Evolutionary conservation across 2,113 vertebrate species (phyloP).

Genomic region (Oreotrochilus melanogaster): DNA sequence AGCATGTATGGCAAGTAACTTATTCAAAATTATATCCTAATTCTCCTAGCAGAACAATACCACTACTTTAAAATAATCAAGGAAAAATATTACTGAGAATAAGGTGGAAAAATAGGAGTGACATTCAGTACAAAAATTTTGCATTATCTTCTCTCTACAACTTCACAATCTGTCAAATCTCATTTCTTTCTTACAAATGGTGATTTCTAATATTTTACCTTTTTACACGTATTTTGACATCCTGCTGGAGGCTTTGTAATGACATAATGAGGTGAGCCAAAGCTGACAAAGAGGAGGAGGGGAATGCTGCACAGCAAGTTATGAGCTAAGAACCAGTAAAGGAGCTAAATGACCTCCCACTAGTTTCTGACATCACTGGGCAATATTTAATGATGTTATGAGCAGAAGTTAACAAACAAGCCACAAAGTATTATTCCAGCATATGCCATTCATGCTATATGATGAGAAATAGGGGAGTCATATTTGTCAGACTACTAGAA

Average conservation of each 20-base stretch:
- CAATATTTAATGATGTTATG: background rate
- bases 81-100: background rate
- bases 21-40: background rate
- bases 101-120: background rate
- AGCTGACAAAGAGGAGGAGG: background rate
- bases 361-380: background rate
- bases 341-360: background rate
- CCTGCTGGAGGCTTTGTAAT: background rate
- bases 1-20: background rate
- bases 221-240: slow-evolving; percentile 20
- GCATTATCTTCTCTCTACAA: background rate
- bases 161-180: background rate
- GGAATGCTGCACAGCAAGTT: background rate
- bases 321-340: background rate
- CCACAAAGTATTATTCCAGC: background rate
- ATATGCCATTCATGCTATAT: background rate
- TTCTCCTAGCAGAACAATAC: background rate
- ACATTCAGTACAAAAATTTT: background rate
- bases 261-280: background rate
- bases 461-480: background rate
- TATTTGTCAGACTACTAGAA: background rate
- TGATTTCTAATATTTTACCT: background rate
- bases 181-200: background rate
- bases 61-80: background rate
- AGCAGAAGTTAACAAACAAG: background rate